Percentiles rank a stretch among this genome's conserved stretches.
phyloP scores from a whole-genome alignment of 2,888 invertebrate genomes.

The Subacronicta megacephala region DNA sequence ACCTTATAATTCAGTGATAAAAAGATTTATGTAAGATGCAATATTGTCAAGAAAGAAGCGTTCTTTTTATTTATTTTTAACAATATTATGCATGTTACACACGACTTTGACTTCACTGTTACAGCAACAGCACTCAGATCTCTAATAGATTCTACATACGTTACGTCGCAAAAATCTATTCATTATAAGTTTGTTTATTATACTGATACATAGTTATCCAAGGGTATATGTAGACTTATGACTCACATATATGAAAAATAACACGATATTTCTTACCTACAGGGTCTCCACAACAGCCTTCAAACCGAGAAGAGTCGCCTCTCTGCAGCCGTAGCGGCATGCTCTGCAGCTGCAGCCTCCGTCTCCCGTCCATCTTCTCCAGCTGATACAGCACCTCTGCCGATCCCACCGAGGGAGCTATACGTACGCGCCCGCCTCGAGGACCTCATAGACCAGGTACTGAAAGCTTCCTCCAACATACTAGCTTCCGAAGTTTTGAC shows the following conservation, averaged over 20 bases:
- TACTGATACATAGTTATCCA: too few relatives aligned
- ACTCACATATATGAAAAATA: not conserved
- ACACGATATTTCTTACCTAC: slow-evolving; percentile 1
- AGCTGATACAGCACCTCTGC: slow-evolving; percentile 95
- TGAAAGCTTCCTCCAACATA: slow-evolving; percentile 61
- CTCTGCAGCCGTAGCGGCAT: slow-evolving; percentile 96
- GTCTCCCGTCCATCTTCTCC: slow-evolving; percentile 97
- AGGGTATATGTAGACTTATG: too few relatives aligned
- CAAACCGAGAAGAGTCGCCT: slow-evolving; percentile 96
- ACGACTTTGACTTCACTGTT: too few relatives aligned
- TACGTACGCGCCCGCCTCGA: slow-evolving; percentile 95
- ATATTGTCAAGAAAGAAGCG: too few relatives aligned
- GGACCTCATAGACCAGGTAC: slow-evolving; percentile 97
- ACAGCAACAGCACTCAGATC: too few relatives aligned
- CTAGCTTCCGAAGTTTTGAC: slow-evolving; percentile 68
- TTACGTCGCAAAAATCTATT: too few relatives aligned
- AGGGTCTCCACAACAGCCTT: slow-evolving; percentile 95
- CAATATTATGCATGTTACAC: too few relatives aligned
- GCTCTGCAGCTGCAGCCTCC: slow-evolving; percentile 97
- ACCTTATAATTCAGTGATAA: too few relatives aligned
- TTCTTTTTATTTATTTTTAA: too few relatives aligned
- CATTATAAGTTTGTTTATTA: too few relatives aligned
- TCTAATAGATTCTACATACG: too few relatives aligned
- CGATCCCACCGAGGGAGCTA: slow-evolving; percentile 95
- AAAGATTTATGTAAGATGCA: too few relatives aligned